Conservation (phyloP, 2,797 vertebrate genomes). For the Melanotaenia boesemani region DNA sequence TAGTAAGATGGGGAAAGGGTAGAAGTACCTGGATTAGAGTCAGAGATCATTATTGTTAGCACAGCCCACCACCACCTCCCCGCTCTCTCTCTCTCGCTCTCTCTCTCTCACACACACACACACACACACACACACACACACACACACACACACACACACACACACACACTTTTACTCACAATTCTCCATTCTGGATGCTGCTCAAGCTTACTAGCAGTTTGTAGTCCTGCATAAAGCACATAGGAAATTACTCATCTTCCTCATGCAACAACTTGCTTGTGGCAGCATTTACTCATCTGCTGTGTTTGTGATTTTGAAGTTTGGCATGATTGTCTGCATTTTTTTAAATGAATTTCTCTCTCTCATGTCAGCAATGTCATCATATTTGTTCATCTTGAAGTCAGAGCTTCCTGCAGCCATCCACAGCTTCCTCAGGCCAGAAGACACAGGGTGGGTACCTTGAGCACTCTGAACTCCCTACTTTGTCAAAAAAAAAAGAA, state of each 20-base stretch:
- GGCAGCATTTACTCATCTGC: slow-evolving; percentile 13
- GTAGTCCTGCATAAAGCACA: slow-evolving; percentile 60
- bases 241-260: slow-evolving; percentile 42
- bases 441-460: slow-evolving; percentile 84
- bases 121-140: too few species aligned
- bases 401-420: slow-evolving; percentile 92
- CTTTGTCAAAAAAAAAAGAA: slow-evolving; percentile 13
- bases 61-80: slow-evolving; percentile 18
- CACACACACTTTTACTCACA: neutral
- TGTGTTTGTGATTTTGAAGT: slow-evolving; percentile 33
- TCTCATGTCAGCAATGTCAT: slow-evolving; percentile 90
- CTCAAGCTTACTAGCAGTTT: slow-evolving; percentile 47
- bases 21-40: slow-evolving; percentile 82
- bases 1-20: slow-evolving; percentile 56
- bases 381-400: slow-evolving; percentile 96
- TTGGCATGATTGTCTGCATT: slow-evolving; percentile 17
- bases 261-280: slow-evolving; percentile 26
- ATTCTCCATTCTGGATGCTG: slow-evolving; percentile 55
- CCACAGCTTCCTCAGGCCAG: slow-evolving; percentile 82
- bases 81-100: too few species aligned
- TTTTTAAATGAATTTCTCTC: neutral
- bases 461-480: slow-evolving; percentile 1
- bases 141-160: too few species aligned
- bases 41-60: slow-evolving; percentile 81
- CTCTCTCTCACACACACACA: too few species aligned